phyloP scores from a whole-genome alignment of 2,113 vertebrate genomes.

The Calyptomena viridis region DNA sequence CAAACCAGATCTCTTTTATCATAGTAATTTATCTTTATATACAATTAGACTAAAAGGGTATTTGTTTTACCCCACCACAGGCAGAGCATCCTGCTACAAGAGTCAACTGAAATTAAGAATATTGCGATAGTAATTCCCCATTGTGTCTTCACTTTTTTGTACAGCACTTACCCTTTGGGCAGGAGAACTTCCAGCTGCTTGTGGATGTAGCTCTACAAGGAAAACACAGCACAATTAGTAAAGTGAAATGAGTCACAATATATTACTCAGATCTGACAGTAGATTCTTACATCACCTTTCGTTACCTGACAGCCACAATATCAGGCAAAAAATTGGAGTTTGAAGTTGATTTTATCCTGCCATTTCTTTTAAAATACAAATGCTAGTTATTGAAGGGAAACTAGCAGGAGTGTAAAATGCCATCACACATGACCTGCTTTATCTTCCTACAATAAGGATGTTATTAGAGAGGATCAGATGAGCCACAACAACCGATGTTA shows the following conservation, averaged over 20 bases:
- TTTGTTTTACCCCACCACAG: background rate
- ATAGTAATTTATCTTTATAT: too few species aligned
- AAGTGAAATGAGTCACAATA: background rate
- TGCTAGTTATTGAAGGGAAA: background rate
- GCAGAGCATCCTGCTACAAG: background rate
- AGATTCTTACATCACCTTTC: background rate
- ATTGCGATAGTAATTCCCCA: background rate
- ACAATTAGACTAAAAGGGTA: background rate
- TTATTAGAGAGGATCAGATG: background rate
- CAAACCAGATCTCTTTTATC: too few species aligned
- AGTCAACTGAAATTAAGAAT: background rate
- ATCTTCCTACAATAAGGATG: background rate
- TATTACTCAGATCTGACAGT: background rate
- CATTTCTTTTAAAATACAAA: background rate
- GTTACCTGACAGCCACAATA: background rate
- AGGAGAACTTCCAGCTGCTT: background rate
- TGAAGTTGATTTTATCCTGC: background rate
- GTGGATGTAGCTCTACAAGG: background rate
- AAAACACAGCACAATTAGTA: background rate
- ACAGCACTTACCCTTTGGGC: background rate
- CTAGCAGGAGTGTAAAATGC: background rate
- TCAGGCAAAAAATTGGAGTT: background rate
- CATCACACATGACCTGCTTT: background rate
- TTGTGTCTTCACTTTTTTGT: background rate
- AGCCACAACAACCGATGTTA: background rate